These are phyloP conservation scores for Bombus waltoni DNA, from an alignment of 1,140 invertebrate genomes.

Conservation along the genomic window DNA sequence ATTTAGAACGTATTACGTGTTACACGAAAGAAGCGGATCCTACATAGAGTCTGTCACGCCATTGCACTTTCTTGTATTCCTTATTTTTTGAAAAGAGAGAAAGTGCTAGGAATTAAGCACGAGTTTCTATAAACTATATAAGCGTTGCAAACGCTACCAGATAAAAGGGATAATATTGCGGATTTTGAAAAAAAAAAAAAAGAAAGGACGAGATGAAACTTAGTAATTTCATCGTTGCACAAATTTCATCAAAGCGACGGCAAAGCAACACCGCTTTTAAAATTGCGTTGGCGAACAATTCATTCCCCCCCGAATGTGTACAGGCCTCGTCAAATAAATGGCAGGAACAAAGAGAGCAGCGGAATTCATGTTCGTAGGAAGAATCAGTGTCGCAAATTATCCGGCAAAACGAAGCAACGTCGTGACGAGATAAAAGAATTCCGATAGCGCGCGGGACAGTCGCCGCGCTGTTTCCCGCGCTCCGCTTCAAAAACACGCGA, in stretches of 20 bases:
- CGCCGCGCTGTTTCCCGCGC: neutral
- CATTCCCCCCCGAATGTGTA: too few relatives aligned
- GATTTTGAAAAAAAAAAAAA: neutral
- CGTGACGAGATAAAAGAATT: slow-evolving; percentile 23
- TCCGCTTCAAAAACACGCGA: slow-evolving; percentile 32
- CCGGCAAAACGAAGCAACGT: slow-evolving; percentile 7
- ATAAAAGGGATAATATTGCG: neutral
- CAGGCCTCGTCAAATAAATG: neutral
- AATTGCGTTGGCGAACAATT: neutral
- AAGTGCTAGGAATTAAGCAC: too few relatives aligned
- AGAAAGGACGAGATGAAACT: neutral
- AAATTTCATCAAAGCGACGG: neutral
- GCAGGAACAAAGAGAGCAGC: neutral
- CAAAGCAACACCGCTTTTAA: neutral
- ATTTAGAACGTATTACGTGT: too few relatives aligned
- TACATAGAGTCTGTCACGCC: too few relatives aligned
- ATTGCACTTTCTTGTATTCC: too few relatives aligned
- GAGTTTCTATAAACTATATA: neutral
- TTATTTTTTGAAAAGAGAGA: too few relatives aligned
- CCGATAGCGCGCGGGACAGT: slow-evolving; percentile 1
- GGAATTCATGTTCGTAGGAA: neutral
- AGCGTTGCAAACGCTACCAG: neutral
- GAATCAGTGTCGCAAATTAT: slow-evolving; percentile 28
- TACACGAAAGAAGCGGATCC: too few relatives aligned
- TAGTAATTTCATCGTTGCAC: neutral